A percentile compares a stretch with the other conserved stretches of the same genome.
Evolutionary conservation across 1,140 invertebrate species (phyloP).

Genomic region (Melipona quadrifasciata): DNA sequence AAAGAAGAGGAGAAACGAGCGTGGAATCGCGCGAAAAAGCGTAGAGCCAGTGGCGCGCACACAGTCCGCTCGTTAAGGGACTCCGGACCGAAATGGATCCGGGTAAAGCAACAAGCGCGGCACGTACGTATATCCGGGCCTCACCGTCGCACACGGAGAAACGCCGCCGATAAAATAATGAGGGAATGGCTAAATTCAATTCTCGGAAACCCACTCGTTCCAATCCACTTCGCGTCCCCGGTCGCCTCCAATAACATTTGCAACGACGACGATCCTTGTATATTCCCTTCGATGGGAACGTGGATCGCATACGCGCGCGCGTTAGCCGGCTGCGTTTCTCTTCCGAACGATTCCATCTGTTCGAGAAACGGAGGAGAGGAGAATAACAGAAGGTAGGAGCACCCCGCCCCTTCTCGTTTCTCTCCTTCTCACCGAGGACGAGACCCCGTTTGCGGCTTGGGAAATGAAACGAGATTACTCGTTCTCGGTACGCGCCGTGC

Average conservation of each 20-base stretch:
- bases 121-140: slow-evolving; percentile 59
- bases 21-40: slow-evolving; percentile 38
- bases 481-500: no score
- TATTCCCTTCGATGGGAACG: slow-evolving; percentile 59
- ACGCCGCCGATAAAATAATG: slow-evolving; percentile 65
- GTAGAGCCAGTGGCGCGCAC: background rate
- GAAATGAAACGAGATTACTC: background rate
- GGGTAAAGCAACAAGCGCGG: slow-evolving; percentile 39
- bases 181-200: slow-evolving; percentile 70
- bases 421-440: no score
- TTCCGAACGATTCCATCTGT: background rate
- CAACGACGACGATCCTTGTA: slow-evolving; percentile 30
- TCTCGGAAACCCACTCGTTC: slow-evolving; percentile 47
- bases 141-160: slow-evolving; percentile 12
- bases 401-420: background rate
- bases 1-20: background rate
- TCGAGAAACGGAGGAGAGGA: background rate
- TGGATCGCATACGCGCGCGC: slow-evolving; percentile 52
- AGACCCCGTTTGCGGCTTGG: background rate
- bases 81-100: slow-evolving; percentile 19
- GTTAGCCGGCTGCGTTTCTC: background rate
- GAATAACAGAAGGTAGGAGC: background rate
- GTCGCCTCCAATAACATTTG: slow-evolving; percentile 47
- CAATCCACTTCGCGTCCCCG: slow-evolving; percentile 42
- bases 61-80: slow-evolving; percentile 50